Evolutionary conservation across 2,797 vertebrate genomes (phyloP), one percentile per base, ranked within the genome.

Genomic region (Danio kyathit): DNA sequence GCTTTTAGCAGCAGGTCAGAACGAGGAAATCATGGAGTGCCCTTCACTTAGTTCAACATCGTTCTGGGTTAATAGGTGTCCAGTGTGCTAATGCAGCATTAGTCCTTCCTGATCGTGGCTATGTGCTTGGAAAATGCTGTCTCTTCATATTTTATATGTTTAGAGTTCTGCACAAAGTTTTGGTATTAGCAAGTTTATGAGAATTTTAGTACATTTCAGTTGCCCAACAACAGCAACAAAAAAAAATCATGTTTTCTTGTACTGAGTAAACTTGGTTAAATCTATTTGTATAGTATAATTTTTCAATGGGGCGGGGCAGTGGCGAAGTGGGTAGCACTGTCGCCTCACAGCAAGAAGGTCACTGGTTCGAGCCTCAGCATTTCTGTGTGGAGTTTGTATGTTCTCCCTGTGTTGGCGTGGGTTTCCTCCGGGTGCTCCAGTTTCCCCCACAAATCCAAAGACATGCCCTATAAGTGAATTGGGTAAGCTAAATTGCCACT

Each of bases 1-100:
- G 41, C 79, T 80, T 74, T 74, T 80, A 74, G 71, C 52, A 41
- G 61, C 61, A 74, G 78, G 19, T 64, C 60, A 65, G 70, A 48
- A 80, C 61, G 59, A 70, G 71, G 71, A 80, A 72, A 60, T 69
- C 44, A 54, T 41, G 44, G 61, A 79, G 70, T 79, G 63, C 40
- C 54, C 38, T 74, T 83, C 46, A 79, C 63, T 67, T 66, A 74
- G 69, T 66, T 83, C 40, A 59, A 51, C 54, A 63, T 75, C 71
- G 56, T 69, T 79, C 70, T 74, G 40, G 51, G 65, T 8, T 79
- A 65, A 74, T 80, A 73, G 17, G 54, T 54, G 69, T 61, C 40
- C 38, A 74, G 75, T 77, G 81, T 38, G 21, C 59, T 74, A 60
- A 79, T 61, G 70, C 64, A 67, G 57, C 79, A 67, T 63, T 46